These are phyloP conservation scores for Syrphus vitripennis DNA, from an alignment of 2,888 invertebrate species.

Conservation along the genomic window DNA sequence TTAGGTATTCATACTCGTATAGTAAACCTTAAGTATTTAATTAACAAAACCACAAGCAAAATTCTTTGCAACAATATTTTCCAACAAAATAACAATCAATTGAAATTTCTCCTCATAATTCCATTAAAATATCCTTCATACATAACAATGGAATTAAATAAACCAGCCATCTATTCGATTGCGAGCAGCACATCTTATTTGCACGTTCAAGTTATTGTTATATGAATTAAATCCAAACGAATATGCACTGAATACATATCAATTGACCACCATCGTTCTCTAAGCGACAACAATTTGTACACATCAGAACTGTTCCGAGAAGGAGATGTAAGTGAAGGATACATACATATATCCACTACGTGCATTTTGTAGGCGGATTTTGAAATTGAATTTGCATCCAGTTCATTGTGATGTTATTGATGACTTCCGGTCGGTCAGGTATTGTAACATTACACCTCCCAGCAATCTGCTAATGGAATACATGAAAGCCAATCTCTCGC, in stretches of 20 bases:
- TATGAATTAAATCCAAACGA: constrained; percentile 26
- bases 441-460: constrained; percentile 55
- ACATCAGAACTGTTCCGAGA: neutral
- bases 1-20: too few species aligned
- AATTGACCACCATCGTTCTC: constrained; percentile 24
- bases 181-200: constrained; percentile 35
- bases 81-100: neutral
- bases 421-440: constrained; percentile 47
- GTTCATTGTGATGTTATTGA: constrained; percentile 62
- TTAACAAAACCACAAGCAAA: neutral
- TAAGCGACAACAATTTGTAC: constrained; percentile 7
- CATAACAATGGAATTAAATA: neutral
- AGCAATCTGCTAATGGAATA: constrained; percentile 56
- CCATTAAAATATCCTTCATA: constrained; percentile 11
- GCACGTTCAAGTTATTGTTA: constrained; percentile 38
- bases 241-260: constrained; percentile 33
- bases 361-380: constrained; percentile 28
- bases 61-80: neutral
- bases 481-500: neutral
- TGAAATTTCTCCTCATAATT: neutral
- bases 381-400: constrained; percentile 59
- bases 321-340: constrained; percentile 28
- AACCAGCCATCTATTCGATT: neutral
- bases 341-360: neutral
- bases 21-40: too few species aligned